Percentiles rank a stretch among this genome's conserved stretches.
Evolutionary conservation across 2,888 invertebrate genomes (phyloP).

Genomic region (Hydrotaea diabolus): DNA sequence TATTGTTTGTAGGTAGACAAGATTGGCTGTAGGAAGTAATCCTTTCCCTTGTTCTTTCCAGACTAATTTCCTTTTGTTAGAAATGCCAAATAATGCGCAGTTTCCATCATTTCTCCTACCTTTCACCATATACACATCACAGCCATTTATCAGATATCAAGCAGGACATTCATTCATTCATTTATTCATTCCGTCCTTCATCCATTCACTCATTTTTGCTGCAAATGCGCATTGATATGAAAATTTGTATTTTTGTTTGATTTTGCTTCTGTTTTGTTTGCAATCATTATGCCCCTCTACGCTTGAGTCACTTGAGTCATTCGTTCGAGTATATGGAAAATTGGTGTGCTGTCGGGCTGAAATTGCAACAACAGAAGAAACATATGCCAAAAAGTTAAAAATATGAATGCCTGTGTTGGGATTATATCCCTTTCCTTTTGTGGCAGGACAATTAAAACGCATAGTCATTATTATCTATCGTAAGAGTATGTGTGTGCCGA

Average conservation of each 20-base stretch:
- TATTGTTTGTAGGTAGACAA: no score
- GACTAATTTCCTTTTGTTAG: not conserved
- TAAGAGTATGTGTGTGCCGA: no score
- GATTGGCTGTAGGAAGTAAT: not conserved
- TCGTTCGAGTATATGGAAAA: not conserved
- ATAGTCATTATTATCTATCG: no score
- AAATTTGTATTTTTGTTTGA: not conserved
- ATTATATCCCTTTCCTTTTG: not conserved
- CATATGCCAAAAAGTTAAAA: not conserved
- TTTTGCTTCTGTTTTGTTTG: no score
- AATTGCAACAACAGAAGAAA: not conserved
- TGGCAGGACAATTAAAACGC: no score
- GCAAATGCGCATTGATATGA: conserved; percentile 8
- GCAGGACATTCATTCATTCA: not conserved
- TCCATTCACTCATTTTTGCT: not conserved
- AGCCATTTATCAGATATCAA: not conserved
- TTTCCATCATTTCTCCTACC: not conserved
- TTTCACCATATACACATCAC: not conserved
- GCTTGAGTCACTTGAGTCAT: not conserved
- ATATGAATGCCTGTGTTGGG: not conserved
- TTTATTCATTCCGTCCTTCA: not conserved
- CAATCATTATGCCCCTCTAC: not conserved
- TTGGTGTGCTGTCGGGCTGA: not conserved
- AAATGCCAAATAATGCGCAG: not conserved
- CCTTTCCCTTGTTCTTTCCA: not conserved